A percentile compares a stretch with the other conserved stretches of the same genome.
Evolutionary conservation across 2,888 invertebrate genomes (phyloP).

Genomic region (Deilephila porcellus): DNA sequence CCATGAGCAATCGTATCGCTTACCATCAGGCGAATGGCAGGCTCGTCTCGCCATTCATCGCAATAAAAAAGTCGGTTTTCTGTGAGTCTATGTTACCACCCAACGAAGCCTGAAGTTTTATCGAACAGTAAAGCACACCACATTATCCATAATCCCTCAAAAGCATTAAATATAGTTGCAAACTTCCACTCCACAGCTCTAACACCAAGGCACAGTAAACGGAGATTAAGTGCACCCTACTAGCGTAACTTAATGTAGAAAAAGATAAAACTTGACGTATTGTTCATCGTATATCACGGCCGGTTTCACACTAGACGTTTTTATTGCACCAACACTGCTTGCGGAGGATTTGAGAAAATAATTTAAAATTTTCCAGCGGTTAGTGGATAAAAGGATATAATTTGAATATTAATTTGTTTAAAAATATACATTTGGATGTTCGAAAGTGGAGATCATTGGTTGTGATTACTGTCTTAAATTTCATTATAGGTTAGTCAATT

Average conservation of each 20-base stretch:
- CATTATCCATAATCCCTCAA: too few species aligned
- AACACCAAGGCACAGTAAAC: conserved; percentile 10
- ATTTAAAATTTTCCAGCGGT: conserved; percentile 9
- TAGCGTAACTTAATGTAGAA: conserved; percentile 19
- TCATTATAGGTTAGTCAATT: too few species aligned
- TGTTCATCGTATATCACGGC: conserved; percentile 20
- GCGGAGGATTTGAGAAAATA: conserved; percentile 20
- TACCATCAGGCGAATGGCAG: too few species aligned
- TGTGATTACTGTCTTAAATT: too few species aligned
- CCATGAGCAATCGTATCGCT: too few species aligned
- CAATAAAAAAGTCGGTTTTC: too few species aligned
- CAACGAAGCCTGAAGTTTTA: too few species aligned
- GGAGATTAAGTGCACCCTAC: conserved; percentile 12
- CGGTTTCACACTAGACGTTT: conserved; percentile 16
- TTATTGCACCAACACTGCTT: conserved; percentile 20
- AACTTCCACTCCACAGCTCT: conserved; percentile 2
- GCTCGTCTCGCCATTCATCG: too few species aligned
- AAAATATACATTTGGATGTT: not conserved
- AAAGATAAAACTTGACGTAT: conserved; percentile 26
- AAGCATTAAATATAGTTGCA: not conserved
- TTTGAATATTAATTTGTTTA: not conserved
- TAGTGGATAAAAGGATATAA: not conserved
- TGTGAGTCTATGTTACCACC: too few species aligned
- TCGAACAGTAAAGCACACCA: too few species aligned
- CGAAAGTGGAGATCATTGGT: not conserved